These are phyloP conservation scores for Nephrotoma guestfalica DNA, from an alignment of 2,888 invertebrate genomes.

Conservation along the genomic window DNA sequence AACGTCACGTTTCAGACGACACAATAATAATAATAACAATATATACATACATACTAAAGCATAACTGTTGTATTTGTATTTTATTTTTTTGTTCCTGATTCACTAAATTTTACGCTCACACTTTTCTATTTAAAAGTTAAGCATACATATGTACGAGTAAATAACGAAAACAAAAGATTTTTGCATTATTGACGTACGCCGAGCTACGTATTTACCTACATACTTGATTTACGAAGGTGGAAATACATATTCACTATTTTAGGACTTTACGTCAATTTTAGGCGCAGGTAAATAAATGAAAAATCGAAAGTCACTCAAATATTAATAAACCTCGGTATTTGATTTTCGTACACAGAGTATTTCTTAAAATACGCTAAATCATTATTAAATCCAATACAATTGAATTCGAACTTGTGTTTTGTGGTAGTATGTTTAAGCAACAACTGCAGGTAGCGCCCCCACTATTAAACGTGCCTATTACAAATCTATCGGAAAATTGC, in stretches of 20 bases:
- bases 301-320: not conserved
- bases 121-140: not conserved
- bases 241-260: not conserved
- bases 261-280: not conserved
- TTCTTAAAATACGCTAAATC: not conserved
- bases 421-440: not conserved
- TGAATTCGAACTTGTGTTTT: not conserved
- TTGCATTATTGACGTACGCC: not conserved
- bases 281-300: not conserved
- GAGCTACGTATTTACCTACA: not conserved
- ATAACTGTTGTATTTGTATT: not conserved
- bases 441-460: not conserved
- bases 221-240: not conserved
- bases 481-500: not conserved
- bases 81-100: not conserved
- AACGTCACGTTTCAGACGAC: not conserved
- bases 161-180: not conserved
- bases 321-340: not conserved
- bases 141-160: not conserved
- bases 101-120: not conserved
- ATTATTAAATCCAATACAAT: not conserved
- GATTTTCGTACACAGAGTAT: too few relatives aligned
- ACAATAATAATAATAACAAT: not conserved
- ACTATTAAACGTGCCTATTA: too few relatives aligned
- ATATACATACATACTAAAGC: not conserved